Base-by-base conservation (phyloP, 1,140 invertebrate species). In the Odontomachus brunneus region DNA sequence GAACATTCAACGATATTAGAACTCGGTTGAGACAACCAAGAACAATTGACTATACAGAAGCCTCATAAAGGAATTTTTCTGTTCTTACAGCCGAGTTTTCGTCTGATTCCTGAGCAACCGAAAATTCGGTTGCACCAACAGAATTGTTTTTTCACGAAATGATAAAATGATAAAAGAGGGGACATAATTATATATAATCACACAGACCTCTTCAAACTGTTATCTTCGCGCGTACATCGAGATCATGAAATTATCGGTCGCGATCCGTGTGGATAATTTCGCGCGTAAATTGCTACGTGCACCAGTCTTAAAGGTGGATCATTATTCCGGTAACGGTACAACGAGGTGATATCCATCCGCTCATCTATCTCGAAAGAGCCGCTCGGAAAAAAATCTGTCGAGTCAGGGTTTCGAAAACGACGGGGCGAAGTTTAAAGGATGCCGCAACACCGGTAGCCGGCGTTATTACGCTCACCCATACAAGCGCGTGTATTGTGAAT, bases 391-490 rank as follows among this genome's bases (percentile, higher is more conserved):
- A 83, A 88, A 91, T 82, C 72, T 82, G 89, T 87, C 53, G 49
- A 62, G 87, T 91, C 90, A 91, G 24, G 87, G 29, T 67, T 88
- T 84, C 48, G 82, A 85, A 83, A 84, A 88, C 80, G 82, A 74
- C 72, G 82, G 80, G 85, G 73, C 82, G 69, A 85, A 83, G 66
- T 83, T 91, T 86, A 84, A 86, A 90, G 85, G 84, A 88, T 85
- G 84, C 88, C 89, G 89, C 90, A 91, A 91, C 85, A 91, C 89
- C 89, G 85, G 89, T 91, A 90, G 88, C 89, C 65, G 51, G 38
- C 19, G 19, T 72, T 86, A 89, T 89, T 91, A 87, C 67, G 14
- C 65, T 82, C 63, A 67, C 63, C 33, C 26, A 55, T 44, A 78
- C 62, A 55, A 15, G 22, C 33, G 55, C 66, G 69, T 84, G 14